Evolutionary conservation across 2,113 vertebrate species (phyloP), one percentile per base, ranked within the genome.

Genomic region (Mola mola): DNA sequence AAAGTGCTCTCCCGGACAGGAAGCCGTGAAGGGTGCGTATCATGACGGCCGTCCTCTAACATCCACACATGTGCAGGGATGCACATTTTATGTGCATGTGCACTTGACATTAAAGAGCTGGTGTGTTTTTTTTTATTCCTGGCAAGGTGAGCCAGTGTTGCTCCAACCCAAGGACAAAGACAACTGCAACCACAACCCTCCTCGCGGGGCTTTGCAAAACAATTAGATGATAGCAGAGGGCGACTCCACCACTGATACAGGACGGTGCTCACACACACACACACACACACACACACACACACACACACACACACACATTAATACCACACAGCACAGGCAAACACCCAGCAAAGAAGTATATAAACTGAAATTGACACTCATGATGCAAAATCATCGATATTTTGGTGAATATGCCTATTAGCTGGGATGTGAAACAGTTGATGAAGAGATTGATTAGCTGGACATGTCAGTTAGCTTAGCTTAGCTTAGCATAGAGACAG

Each of bases 81-180:
- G 40, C 5, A 15, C 44, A 11, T 82, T 60, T 53, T 50, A 43
- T 56, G 44, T 59, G 50, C 2, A 4, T 41, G 43, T 2, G 15
- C 62, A 59, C 65, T 81, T 38, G 66, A 80, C 81, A 66, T 29
- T n/a, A 85, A 81, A 79, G 79, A 60, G 51, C 68, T 76, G 26
- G 31, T 36, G 10, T 28, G 74, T 60, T 41, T 65, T 57, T 61
- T 70, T 85, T 78, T 83, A 85, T 90, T 82, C 85, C 72, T 53
- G 67, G 64, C 80, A 85, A 81, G 81, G 82, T 88, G 83, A 89
- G 66, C 66, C 48, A 67, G 56, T 52, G 37, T 44, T 59, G 75
- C 64, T 89, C 81, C 63, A 90, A 80, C 72, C 88, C 91, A 93
- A 95, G 92, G 92, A 91, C 90, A 87, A 87, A 88, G 74, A 77